Evolutionary conservation across 2,888 invertebrate species (phyloP).

Genomic region (Crematogaster levior): DNA sequence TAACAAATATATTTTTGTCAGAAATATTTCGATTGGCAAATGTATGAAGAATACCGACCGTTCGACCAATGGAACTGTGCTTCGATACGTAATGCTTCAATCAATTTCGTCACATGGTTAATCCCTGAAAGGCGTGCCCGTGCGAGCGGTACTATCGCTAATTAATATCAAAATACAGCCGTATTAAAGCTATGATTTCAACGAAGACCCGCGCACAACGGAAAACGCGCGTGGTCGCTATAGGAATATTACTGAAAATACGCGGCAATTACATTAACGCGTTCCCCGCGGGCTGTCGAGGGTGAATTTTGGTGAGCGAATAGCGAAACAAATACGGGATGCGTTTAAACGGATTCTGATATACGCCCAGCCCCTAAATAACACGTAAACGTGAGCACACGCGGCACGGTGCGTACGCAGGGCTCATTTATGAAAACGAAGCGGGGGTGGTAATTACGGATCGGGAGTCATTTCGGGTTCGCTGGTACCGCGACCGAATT

Average conservation of each 20-base stretch:
- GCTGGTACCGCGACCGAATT: slow-evolving; percentile 48
- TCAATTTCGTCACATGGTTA: slow-evolving; percentile 38
- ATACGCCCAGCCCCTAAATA: slow-evolving; percentile 42
- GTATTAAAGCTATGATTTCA: slow-evolving; percentile 40
- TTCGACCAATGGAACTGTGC: neutral
- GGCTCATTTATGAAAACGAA: slow-evolving; percentile 63
- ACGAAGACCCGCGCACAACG: slow-evolving; percentile 3
- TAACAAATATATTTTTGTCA: slow-evolving; percentile 27
- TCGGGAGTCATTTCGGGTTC: slow-evolving; percentile 53
- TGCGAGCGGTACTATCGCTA: slow-evolving; percentile 36
- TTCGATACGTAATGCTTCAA: neutral
- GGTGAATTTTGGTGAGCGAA: slow-evolving; percentile 41
- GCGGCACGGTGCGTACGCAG: slow-evolving; percentile 4
- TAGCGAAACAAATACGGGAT: slow-evolving; percentile 52
- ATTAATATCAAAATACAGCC: slow-evolving; percentile 47
- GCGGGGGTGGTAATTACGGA: slow-evolving; percentile 59
- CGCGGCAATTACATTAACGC: slow-evolving; percentile 56
- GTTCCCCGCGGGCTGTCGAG: slow-evolving; percentile 40
- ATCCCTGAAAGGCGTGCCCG: slow-evolving; percentile 13
- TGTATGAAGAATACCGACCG: too few relatives aligned
- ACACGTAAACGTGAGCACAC: slow-evolving; percentile 39
- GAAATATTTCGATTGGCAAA: neutral
- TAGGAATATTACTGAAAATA: slow-evolving; percentile 52
- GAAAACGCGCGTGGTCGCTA: neutral
- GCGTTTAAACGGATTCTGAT: slow-evolving; percentile 52